Conservation (phyloP, 2,888 invertebrate genomes). For the Sminthurides aquaticus region DNA sequence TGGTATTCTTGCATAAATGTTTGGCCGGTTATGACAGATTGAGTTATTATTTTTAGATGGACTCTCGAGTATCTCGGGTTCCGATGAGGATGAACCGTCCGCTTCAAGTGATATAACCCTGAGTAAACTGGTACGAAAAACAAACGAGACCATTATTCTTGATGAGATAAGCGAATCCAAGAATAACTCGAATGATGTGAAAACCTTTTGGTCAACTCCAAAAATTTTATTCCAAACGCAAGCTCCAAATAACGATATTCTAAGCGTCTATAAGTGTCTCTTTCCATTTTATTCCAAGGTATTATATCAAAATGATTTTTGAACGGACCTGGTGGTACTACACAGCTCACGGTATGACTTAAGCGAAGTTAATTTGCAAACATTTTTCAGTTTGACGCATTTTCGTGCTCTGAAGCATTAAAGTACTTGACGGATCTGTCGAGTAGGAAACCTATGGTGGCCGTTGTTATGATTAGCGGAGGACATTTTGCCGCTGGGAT, state of each 20-base stretch:
- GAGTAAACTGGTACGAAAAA: conserved; percentile 16
- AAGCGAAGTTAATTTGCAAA: too few relatives aligned
- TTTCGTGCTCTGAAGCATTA: conserved; percentile 36
- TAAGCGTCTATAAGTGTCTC: conserved; percentile 67
- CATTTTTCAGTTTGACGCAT: background rate
- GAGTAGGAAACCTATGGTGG: conserved; percentile 53
- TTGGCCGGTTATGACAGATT: background rate
- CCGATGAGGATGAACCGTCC: conserved; percentile 50
- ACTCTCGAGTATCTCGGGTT: conserved; percentile 61
- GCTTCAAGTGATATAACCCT: conserved; percentile 15
- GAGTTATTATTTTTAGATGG: conserved; percentile 50
- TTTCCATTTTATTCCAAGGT: conserved; percentile 49
- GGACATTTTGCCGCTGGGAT: conserved; percentile 73
- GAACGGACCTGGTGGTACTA: too few relatives aligned
- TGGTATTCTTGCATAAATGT: background rate
- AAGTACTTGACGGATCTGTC: background rate
- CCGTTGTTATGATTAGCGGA: conserved; percentile 73
- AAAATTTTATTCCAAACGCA: conserved; percentile 66
- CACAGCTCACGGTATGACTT: too few relatives aligned
- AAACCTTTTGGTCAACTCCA: conserved; percentile 47
- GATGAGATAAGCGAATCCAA: background rate
- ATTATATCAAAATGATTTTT: too few relatives aligned
- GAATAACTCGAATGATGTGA: background rate
- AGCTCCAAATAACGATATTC: conserved; percentile 55
- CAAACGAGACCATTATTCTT: background rate